Conservation (phyloP, 2,888 invertebrate genomes). For the Drosophila picticornis region DNA sequence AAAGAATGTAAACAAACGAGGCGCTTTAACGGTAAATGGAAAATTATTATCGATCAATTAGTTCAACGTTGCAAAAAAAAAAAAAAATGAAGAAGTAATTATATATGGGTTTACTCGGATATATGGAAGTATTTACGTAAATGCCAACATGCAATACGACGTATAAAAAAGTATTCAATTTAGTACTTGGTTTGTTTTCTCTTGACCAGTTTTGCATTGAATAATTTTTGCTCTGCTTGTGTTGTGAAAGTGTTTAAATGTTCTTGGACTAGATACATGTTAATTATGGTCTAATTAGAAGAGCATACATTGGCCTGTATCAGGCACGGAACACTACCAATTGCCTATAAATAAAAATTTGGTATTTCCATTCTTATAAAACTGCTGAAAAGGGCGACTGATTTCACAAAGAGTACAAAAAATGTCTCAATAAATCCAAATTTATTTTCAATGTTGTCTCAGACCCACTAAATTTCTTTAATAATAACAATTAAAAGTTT, state of each 20-base stretch:
- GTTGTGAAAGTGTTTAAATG: conserved; percentile 74
- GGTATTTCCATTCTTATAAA: neutral
- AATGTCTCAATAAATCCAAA: neutral
- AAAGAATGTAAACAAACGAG: conserved; percentile 80
- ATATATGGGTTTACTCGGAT: neutral
- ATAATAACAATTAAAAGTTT: neutral
- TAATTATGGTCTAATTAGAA: conserved; percentile 26
- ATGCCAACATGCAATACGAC: conserved; percentile 53
- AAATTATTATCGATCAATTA: conserved; percentile 83
- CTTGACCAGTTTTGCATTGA: conserved; percentile 40
- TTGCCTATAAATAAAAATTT: neutral
- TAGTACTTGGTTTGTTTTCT: conserved; percentile 5
- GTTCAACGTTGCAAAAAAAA: conserved; percentile 70
- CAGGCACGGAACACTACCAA: neutral
- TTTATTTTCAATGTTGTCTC: neutral
- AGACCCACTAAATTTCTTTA: neutral
- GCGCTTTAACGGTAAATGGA: conserved; percentile 82
- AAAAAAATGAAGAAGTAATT: conserved; percentile 13
- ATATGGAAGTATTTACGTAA: conserved; percentile 15
- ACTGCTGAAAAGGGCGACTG: neutral
- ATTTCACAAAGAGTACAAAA: neutral
- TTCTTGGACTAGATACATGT: conserved; percentile 58
- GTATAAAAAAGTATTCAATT: conserved; percentile 22
- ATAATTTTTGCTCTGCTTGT: conserved; percentile 69
- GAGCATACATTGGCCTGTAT: neutral